These are phyloP conservation scores for Acanthurus leucopareius DNA, from an alignment of 2,797 vertebrate species.

Conservation along the genomic window DNA sequence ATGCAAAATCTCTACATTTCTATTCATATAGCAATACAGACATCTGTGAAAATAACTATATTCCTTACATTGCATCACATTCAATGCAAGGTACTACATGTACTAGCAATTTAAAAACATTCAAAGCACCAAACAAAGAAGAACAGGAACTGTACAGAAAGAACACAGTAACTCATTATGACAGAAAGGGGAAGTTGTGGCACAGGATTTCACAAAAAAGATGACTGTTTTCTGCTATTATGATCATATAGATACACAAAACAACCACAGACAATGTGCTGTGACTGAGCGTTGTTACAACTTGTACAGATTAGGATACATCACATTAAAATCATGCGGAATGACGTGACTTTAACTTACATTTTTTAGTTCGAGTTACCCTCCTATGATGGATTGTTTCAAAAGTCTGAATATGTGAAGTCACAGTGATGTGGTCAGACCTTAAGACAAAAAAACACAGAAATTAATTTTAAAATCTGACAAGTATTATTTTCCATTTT, in stretches of 20 bases:
- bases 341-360: conserved; percentile 55
- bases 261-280: no score
- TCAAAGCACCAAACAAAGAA: background rate
- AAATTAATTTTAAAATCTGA: background rate
- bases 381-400: conserved; percentile 27
- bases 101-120: no score
- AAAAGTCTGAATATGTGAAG: conserved; percentile 36
- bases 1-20: no score
- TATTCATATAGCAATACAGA: no score
- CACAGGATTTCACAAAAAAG: conserved; percentile 6
- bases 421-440: conserved; percentile 82
- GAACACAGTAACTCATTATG: background rate
- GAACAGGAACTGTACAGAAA: conserved; percentile 39
- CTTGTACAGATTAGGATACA: background rate
- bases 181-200: conserved; percentile 44
- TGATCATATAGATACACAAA: background rate
- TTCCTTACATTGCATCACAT: no score
- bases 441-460: conserved; percentile 45
- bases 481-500: background rate
- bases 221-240: background rate
- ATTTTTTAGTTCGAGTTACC: background rate
- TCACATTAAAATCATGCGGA: background rate
- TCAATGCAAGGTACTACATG: no score
- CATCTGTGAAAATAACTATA: no score
- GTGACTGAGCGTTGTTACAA: no score